Evolutionary conservation across 2,113 vertebrate genomes (phyloP).

Genomic region (Cygnus atratus): DNA sequence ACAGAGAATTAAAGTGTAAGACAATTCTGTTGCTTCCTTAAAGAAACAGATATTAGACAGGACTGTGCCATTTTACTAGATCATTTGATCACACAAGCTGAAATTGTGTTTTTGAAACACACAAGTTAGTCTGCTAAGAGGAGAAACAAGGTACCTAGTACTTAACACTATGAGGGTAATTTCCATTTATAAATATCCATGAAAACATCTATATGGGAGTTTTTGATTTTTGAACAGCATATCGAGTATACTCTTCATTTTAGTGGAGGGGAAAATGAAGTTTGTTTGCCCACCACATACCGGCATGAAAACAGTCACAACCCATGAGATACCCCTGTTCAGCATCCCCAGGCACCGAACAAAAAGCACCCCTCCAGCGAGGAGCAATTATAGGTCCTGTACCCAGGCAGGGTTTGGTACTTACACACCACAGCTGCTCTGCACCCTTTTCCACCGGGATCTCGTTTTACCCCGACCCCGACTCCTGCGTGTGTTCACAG

Average conservation of each 20-base stretch:
- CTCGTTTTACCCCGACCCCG: accelerated
- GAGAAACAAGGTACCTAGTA: neutral
- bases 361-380: neutral
- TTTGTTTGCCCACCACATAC: neutral
- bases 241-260: neutral
- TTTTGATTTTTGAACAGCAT: neutral
- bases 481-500: too few species aligned
- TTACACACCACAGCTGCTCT: neutral
- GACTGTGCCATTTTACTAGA: neutral
- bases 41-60: neutral
- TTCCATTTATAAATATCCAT: neutral
- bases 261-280: neutral
- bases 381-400: accelerated
- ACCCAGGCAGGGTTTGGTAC: accelerated
- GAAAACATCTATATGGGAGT: accelerated
- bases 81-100: neutral
- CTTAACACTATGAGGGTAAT: neutral
- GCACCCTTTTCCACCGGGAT: neutral
- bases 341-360: neutral
- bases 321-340: accelerated
- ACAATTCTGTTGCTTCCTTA: neutral
- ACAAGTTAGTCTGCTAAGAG: neutral
- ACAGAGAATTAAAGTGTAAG: neutral
- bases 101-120: neutral
- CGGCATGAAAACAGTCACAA: neutral